phyloP scores from a whole-genome alignment of 2,797 vertebrate genomes.

The Sandelia bainsii region DNA sequence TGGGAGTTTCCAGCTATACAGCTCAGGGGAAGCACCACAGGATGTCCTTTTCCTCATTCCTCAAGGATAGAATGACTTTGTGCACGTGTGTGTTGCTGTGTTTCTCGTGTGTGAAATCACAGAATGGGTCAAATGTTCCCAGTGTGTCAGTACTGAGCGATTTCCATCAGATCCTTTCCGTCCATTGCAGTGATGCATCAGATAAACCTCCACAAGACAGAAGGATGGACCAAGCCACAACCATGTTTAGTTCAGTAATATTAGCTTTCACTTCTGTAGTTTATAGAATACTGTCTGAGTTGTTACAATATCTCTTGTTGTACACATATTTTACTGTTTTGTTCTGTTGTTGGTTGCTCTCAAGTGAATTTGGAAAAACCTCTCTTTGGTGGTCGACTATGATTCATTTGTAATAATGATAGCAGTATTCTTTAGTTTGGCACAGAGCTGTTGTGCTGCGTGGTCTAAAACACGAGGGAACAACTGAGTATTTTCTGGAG shows the following conservation, averaged over 20 bases:
- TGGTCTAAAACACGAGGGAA: too few species aligned
- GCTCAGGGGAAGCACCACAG: constrained; percentile 79
- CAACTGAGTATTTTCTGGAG: too few species aligned
- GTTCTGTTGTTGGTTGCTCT: too few species aligned
- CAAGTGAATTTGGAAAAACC: too few species aligned
- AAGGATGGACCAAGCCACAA: not conserved
- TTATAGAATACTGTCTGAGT: too few species aligned
- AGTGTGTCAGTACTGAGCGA: not conserved
- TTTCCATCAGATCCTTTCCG: constrained; percentile 6
- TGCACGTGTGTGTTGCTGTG: constrained; percentile 16
- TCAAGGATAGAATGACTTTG: constrained; percentile 62
- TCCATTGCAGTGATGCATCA: not conserved
- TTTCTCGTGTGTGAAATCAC: constrained; percentile 14
- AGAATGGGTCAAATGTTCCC: constrained; percentile 2
- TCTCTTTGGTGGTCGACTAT: too few species aligned
- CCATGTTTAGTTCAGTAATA: not conserved
- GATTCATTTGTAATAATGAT: too few species aligned
- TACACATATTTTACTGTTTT: too few species aligned
- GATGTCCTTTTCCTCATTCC: constrained; percentile 83
- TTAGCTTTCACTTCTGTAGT: not conserved
- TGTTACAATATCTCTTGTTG: too few species aligned
- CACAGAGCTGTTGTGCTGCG: too few species aligned
- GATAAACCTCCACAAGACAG: not conserved
- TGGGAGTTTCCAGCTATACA: constrained; percentile 82
- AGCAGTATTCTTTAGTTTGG: too few species aligned